Percentiles rank a stretch among this genome's conserved stretches.
These are phyloP conservation scores for Holacanthella duospinosa DNA, from an alignment of 2,888 invertebrate genomes.

Conservation along the genomic window DNA sequence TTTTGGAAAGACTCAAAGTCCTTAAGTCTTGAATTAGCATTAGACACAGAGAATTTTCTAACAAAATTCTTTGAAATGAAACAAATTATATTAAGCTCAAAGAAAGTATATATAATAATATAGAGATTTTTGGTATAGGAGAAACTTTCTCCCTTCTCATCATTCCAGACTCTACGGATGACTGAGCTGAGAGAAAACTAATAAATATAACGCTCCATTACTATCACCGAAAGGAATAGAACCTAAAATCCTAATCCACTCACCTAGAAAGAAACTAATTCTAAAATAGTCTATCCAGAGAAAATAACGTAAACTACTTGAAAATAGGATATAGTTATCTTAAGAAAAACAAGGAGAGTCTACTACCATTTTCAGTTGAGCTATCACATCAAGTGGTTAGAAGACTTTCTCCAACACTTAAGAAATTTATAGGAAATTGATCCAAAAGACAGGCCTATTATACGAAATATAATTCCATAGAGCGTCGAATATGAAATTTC, in stretches of 20 bases:
- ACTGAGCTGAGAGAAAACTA: not conserved
- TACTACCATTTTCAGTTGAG: too few species aligned
- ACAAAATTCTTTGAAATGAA: not conserved
- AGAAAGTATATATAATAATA: too few species aligned
- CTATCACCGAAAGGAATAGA: not conserved
- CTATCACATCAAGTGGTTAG: too few species aligned
- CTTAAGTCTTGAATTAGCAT: not conserved
- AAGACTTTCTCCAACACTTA: too few species aligned
- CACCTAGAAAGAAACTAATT: constrained; percentile 1
- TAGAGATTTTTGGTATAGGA: not conserved
- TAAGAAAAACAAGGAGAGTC: too few species aligned
- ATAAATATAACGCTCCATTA: too few species aligned
- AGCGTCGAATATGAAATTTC: too few species aligned
- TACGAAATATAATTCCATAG: not conserved
- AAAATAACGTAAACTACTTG: too few species aligned
- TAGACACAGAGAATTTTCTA: constrained; percentile 1
- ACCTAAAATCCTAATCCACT: not conserved
- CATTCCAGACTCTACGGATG: not conserved
- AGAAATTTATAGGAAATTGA: not conserved
- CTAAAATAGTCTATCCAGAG: too few species aligned
- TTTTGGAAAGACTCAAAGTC: not conserved
- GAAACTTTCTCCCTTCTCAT: not conserved
- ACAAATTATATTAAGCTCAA: not conserved
- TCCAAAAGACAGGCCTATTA: not conserved
- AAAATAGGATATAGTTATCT: too few species aligned